A percentile compares a stretch with the other conserved stretches of the same genome.
Evolutionary conservation across 1,140 invertebrate genomes (phyloP).

Genomic region (Stenopsyche tienmushanensis): DNA sequence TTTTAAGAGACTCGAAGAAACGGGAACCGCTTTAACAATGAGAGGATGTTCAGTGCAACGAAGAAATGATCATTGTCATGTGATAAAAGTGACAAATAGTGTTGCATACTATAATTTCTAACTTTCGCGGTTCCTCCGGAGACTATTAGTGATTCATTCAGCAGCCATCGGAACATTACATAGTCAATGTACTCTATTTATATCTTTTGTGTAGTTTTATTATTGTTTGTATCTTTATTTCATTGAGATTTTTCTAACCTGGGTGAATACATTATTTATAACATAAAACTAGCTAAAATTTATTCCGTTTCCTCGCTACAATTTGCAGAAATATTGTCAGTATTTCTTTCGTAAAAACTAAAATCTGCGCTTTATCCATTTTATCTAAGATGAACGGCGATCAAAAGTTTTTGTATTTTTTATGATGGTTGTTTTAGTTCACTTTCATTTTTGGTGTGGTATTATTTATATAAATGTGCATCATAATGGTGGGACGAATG

Average conservation of each 20-base stretch:
- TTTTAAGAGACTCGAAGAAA: conserved; percentile 33
- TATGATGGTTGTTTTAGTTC: not conserved
- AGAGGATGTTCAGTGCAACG: conserved; percentile 30
- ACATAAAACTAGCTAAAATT: too few species aligned
- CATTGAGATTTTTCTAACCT: not conserved
- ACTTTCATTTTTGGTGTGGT: conserved; percentile 26
- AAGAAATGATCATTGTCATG: not conserved
- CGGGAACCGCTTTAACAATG: conserved; percentile 16
- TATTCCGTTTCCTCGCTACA: too few species aligned
- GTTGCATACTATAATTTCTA: not conserved
- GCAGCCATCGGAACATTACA: conserved; percentile 10
- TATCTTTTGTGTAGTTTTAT: conserved; percentile 11
- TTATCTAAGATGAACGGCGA: not conserved
- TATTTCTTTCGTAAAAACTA: too few species aligned
- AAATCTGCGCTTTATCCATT: too few species aligned
- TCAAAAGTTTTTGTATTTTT: too few species aligned
- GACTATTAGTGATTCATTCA: not conserved
- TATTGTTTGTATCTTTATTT: not conserved
- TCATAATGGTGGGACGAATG: conserved; percentile 30
- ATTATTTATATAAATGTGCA: conserved; percentile 29
- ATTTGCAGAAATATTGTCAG: too few species aligned
- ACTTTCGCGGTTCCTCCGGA: not conserved
- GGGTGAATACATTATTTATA: not conserved
- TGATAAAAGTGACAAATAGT: not conserved
- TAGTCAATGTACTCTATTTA: conserved; percentile 22